These are phyloP conservation scores for Spatulosminthurus flaviceps DNA, from an alignment of 2,888 invertebrate genomes.

Conservation along the genomic window DNA sequence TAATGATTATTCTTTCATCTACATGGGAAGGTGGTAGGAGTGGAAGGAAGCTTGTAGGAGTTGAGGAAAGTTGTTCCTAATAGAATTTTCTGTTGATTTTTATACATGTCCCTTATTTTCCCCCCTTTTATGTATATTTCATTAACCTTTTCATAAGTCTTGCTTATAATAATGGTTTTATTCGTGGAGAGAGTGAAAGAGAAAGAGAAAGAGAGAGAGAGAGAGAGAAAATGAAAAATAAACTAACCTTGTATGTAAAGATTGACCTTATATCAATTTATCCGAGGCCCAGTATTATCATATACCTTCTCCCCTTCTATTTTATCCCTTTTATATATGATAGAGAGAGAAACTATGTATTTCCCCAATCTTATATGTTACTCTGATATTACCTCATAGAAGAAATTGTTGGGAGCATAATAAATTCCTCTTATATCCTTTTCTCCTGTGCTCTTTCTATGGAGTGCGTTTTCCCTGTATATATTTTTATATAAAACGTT, in stretches of 20 bases:
- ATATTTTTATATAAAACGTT: no score
- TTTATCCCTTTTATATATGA: background rate
- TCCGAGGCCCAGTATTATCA: background rate
- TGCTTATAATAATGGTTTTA: slow-evolving; percentile 41
- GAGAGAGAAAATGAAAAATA: slow-evolving; percentile 56
- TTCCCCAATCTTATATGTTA: no score
- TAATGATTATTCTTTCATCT: background rate
- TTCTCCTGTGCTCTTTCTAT: no score
- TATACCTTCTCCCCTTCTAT: background rate
- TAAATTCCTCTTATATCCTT: no score
- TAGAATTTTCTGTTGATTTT: slow-evolving; percentile 42
- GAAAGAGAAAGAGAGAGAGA: no score
- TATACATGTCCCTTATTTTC: slow-evolving; percentile 25
- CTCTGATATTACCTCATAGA: no score
- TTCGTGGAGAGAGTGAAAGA: no score
- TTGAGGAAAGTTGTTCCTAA: slow-evolving; percentile 12
- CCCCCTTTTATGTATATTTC: background rate
- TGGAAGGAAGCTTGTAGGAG: background rate
- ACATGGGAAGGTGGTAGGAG: background rate
- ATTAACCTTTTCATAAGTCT: slow-evolving; percentile 18
- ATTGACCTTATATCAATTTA: slow-evolving; percentile 25
- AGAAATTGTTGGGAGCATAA: no score
- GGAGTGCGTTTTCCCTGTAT: no score
- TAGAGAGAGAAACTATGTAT: no score
- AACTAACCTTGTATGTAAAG: slow-evolving; percentile 36